Percentiles rank a stretch among this genome's conserved stretches.
Conservation (phyloP, 2,888 invertebrate genomes). For the Didymodactylos carnosus region DNA sequence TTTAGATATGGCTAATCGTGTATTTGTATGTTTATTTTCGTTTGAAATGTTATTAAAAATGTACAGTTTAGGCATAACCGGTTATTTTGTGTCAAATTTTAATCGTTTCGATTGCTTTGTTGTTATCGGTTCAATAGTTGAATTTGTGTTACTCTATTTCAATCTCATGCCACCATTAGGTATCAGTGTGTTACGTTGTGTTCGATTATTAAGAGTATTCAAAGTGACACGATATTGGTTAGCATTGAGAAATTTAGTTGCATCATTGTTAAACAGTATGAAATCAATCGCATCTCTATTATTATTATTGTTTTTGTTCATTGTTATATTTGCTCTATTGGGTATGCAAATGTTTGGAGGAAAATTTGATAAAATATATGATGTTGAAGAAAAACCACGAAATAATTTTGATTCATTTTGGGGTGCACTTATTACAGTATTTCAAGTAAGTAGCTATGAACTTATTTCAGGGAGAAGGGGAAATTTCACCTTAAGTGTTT, state of each 20-base stretch:
- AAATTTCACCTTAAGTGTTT: no score
- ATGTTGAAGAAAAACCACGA: slow-evolving; percentile 64
- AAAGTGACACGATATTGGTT: slow-evolving; percentile 99
- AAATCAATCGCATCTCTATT: slow-evolving; percentile 93
- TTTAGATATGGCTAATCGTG: slow-evolving; percentile 77
- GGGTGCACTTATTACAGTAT: slow-evolving; percentile 90
- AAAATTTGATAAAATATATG: slow-evolving; percentile 46
- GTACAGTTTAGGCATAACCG: slow-evolving; percentile 93
- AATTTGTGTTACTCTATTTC: slow-evolving; percentile 74
- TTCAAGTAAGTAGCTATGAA: slow-evolving; percentile 55
- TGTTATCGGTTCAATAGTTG: slow-evolving; percentile 88
- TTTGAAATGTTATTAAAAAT: slow-evolving; percentile 98
- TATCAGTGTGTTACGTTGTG: slow-evolving; percentile 88
- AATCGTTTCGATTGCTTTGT: slow-evolving; percentile 99
- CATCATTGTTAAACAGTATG: slow-evolving; percentile 90
- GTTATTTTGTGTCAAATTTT: slow-evolving; percentile 95
- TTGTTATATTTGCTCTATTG: slow-evolving; percentile 93
- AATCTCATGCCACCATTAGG: slow-evolving; percentile 82
- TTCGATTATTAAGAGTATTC: slow-evolving; percentile 81
- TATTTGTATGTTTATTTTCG: slow-evolving; percentile 91
- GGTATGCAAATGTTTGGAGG: slow-evolving; percentile 99
- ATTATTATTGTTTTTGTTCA: slow-evolving; percentile 88
- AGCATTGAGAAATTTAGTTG: slow-evolving; percentile 86
- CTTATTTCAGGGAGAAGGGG: neutral
- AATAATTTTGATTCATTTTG: slow-evolving; percentile 97